Base-by-base conservation (phyloP, 1,140 invertebrate species). In the Cyclina sinensis region DNA sequence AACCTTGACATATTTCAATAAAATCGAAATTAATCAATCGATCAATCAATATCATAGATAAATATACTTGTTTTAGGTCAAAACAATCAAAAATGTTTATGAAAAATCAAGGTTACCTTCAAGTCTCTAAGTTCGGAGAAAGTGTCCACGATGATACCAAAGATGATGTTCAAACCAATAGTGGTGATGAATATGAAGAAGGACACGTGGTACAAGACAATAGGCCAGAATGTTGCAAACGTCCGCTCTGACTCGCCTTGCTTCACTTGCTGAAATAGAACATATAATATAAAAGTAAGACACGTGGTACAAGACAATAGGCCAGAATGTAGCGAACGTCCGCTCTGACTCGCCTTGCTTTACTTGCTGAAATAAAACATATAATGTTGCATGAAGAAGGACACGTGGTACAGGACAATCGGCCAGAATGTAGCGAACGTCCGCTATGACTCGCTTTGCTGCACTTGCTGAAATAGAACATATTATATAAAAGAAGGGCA, bases 381-480 rank as follows among this genome's bases (percentile, higher is more conserved):
- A n/a, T n/a, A n/a, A n/a, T n/a, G n/a, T n/a, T n/a, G n/a, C n/a
- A 95, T 95, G 91, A 95, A 95, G 93, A 95, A 95, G 30, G 95
- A 94, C 37, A 95, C 92, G 81, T 95, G 94, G 88, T 94, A 95
- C 27, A 95, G 59, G 24, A 93, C 94, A 18, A 94, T 86, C 18
- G 92, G 93, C 92, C 93, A 94, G 88, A 94, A 94, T 37, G 90
- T 91, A 18, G 37, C 88, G 91, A 94, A 95, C 4, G 91, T 89
- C 35, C 90, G 89, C 30, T 91, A 92, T 0, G 73, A 30, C 12
- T 91, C 92, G 59, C 90, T 88, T 74, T 92, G 92, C 78, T 93
- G 92, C 46, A 94, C 87, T 80, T 79, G 79, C 94, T 94, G 91
- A 62, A 91, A 81, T 43, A 62, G 7, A 88, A 68, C 65, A 43